A percentile compares a stretch with the other conserved stretches of the same genome.
phyloP scores from a whole-genome alignment of 1,140 invertebrate genomes.

The Temnothorax nylanderi region DNA sequence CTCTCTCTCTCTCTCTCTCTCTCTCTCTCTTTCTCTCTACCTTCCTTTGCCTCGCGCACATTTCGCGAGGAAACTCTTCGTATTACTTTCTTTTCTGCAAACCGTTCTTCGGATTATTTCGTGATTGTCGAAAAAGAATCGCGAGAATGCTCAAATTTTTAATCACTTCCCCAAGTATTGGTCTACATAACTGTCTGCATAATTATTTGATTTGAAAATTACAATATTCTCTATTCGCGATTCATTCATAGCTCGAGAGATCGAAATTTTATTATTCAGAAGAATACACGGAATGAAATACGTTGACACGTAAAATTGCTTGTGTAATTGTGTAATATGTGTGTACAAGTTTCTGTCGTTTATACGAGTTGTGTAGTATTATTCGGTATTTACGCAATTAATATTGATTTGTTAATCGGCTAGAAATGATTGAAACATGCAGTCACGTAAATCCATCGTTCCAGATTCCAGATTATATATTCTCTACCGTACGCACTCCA shows the following conservation, averaged over 20 bases:
- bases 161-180: constrained; percentile 9
- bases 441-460: constrained; percentile 27
- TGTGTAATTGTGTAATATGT: constrained; percentile 13
- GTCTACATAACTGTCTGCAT: not conserved
- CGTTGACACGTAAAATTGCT: constrained; percentile 20
- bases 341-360: not conserved
- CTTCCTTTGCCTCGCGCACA: constrained; percentile 3
- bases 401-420: constrained; percentile 64
- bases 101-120: constrained; percentile 51
- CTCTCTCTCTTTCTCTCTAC: constrained; percentile 22
- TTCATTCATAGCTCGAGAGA: not conserved
- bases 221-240: not conserved
- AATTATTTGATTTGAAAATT: not conserved
- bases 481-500: not conserved
- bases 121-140: constrained; percentile 25
- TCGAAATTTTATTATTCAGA: not conserved
- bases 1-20: constrained; percentile 32
- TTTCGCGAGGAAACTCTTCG: constrained; percentile 19
- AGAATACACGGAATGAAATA: not conserved
- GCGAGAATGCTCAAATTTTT: constrained; percentile 42
- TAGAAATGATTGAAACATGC: constrained; percentile 32
- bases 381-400: constrained; percentile 55
- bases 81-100: constrained; percentile 59
- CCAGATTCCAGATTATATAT: not conserved
- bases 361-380: not conserved